A percentile compares a stretch with the other conserved stretches of the same genome.
phyloP scores from a whole-genome alignment of 1,140 invertebrate species.

The Aphaenogaster rudis region DNA sequence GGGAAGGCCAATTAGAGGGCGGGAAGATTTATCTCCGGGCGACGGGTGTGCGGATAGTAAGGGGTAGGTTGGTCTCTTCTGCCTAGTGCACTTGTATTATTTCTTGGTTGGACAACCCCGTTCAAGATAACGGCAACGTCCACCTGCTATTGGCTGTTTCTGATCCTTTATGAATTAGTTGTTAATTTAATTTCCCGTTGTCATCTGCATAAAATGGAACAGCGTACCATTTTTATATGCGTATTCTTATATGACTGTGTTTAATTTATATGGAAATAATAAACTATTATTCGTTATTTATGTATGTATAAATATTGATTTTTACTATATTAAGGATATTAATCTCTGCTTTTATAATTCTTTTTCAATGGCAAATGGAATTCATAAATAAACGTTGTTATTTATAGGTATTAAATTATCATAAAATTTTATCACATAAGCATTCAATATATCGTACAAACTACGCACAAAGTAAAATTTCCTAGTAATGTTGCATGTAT shows the following conservation, averaged over 20 bases:
- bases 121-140: constrained; percentile 80
- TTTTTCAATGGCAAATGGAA: neutral
- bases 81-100: constrained; percentile 84
- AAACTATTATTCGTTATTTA: neutral
- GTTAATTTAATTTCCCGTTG: constrained; percentile 55
- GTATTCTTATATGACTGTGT: neutral
- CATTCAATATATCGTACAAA: neutral
- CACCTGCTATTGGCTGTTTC: constrained; percentile 80
- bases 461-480: constrained; percentile 41
- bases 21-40: constrained; percentile 86
- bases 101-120: constrained; percentile 82
- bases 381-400: neutral
- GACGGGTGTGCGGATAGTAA: constrained; percentile 85
- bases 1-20: constrained; percentile 87
- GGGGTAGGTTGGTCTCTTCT: constrained; percentile 81
- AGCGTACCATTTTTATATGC: neutral
- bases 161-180: constrained; percentile 68
- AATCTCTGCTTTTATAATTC: neutral
- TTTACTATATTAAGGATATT: neutral
- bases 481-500: constrained; percentile 33
- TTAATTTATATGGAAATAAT: neutral
- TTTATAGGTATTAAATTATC: neutral
- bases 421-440: constrained; percentile 1
- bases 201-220: neutral
- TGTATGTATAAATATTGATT: neutral